Conservation (phyloP, 2,113 vertebrate species). For the Polypterus bichir region DNA sequence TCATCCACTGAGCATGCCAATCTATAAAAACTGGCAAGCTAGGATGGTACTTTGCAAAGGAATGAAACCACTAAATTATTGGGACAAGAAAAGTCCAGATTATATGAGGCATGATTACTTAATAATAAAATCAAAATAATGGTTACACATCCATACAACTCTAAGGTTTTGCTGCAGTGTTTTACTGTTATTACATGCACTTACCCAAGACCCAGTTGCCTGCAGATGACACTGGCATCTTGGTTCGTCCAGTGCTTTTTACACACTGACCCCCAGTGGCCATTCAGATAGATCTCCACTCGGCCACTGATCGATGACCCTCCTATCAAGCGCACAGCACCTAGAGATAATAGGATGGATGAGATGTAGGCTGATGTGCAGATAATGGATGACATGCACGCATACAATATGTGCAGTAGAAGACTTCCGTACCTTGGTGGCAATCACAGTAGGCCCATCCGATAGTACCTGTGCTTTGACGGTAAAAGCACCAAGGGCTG, state of each 20-base stretch:
- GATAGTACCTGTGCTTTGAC: conserved; percentile 65
- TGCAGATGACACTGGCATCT: conserved; percentile 77
- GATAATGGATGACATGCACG: not conserved
- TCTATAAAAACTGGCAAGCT: too few relatives aligned
- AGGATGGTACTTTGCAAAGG: too few relatives aligned
- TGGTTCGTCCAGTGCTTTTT: conserved; percentile 68
- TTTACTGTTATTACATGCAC: not conserved
- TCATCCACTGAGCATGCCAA: too few relatives aligned
- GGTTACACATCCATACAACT: too few relatives aligned
- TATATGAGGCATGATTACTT: not conserved
- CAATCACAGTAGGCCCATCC: conserved; percentile 83
- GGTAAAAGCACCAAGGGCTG: conserved; percentile 80
- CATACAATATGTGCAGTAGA: not conserved
- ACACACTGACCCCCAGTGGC: conserved; percentile 75
- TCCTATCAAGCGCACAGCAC: conserved; percentile 59
- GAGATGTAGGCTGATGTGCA: not conserved
- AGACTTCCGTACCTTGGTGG: conserved; percentile 58
- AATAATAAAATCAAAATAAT: not conserved
- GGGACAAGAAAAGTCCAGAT: too few relatives aligned
- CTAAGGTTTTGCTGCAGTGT: not conserved
- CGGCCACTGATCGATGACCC: conserved; percentile 38
- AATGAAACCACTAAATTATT: too few relatives aligned
- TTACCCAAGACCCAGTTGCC: conserved; percentile 71
- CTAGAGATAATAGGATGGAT: conserved; percentile 30
- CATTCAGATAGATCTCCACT: conserved; percentile 64